Percentiles rank a stretch among this genome's conserved stretches.
phyloP scores from a whole-genome alignment of 1,140 invertebrate genomes.

The Drosophila suzukii region DNA sequence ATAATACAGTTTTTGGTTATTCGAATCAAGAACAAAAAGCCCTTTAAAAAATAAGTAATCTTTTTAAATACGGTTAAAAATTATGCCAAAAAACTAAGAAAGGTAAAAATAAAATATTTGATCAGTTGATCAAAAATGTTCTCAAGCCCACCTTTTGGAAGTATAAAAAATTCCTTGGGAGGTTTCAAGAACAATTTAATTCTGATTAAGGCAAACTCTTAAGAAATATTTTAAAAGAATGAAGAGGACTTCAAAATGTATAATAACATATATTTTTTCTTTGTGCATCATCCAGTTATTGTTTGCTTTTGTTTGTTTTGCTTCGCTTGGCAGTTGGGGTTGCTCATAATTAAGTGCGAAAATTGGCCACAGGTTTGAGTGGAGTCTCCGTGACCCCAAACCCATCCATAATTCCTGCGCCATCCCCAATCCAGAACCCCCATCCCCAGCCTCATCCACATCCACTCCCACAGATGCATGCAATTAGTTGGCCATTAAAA shows the following conservation, averaged over 20 bases:
- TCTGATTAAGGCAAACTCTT: no score
- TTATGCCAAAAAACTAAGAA: no score
- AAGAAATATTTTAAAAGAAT: no score
- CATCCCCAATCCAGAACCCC: neutral
- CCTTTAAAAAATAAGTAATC: no score
- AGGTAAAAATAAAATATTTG: no score
- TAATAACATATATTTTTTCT: neutral
- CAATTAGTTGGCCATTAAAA: slow-evolving; percentile 73
- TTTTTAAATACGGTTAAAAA: no score
- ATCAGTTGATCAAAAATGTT: no score
- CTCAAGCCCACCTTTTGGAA: no score
- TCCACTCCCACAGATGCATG: slow-evolving; percentile 58
- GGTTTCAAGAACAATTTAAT: no score
- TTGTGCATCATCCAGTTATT: neutral
- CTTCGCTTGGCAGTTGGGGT: slow-evolving; percentile 2
- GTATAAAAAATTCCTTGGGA: no score
- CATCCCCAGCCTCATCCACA: neutral
- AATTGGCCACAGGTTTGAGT: slow-evolving; percentile 57
- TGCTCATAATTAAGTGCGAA: slow-evolving; percentile 78
- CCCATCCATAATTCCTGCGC: neutral
- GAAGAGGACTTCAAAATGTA: neutral
- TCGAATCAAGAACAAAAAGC: no score
- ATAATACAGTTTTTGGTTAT: no score
- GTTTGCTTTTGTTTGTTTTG: slow-evolving; percentile 11
- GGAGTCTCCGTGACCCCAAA: slow-evolving; percentile 12